Conservation (phyloP, 2,113 vertebrate species). For the Varanus salvator region DNA sequence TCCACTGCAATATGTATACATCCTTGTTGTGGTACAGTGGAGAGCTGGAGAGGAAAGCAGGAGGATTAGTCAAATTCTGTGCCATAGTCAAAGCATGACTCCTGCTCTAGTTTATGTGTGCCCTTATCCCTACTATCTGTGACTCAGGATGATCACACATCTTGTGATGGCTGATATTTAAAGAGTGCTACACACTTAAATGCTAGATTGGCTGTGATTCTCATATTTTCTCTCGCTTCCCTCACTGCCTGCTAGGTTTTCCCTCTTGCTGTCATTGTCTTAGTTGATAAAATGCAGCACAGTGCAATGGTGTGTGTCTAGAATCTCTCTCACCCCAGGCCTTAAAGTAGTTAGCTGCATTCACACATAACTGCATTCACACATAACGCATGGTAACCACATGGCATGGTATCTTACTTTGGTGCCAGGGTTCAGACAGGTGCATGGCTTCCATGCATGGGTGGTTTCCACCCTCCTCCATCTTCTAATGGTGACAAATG, state of each 20-base stretch:
- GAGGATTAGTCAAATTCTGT: neutral
- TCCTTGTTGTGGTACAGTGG: too few relatives aligned
- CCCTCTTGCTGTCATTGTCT: neutral
- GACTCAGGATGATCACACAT: neutral
- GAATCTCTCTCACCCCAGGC: too few relatives aligned
- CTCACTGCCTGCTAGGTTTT: neutral
- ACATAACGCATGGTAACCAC: too few relatives aligned
- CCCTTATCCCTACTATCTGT: neutral
- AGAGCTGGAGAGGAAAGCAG: neutral
- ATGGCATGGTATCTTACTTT: too few relatives aligned
- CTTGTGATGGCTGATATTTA: neutral
- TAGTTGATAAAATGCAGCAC: neutral
- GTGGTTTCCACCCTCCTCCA: too few relatives aligned
- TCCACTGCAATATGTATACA: neutral
- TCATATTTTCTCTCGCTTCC: neutral
- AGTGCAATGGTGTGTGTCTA: neutral
- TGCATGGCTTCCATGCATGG: too few relatives aligned
- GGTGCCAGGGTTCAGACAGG: too few relatives aligned
- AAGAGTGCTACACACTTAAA: neutral
- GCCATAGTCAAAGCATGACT: neutral
- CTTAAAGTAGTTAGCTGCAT: too few relatives aligned
- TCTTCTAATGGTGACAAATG: too few relatives aligned
- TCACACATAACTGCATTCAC: too few relatives aligned
- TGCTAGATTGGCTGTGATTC: neutral
- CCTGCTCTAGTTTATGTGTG: neutral